Base-by-base conservation (phyloP, 2,888 invertebrate genomes). In the Cephonodes hylas region DNA sequence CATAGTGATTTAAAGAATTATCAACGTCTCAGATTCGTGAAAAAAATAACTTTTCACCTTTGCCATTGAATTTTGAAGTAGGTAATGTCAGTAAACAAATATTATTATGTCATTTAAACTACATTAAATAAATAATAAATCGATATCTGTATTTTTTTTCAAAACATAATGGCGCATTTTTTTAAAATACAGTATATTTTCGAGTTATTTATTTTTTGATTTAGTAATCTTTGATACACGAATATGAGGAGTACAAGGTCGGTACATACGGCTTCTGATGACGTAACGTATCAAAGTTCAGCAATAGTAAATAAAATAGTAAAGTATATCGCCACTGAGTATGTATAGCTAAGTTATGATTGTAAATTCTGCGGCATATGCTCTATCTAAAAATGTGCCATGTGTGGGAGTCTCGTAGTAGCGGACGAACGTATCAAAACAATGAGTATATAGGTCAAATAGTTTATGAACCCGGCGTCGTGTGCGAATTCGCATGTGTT, bases 391-490 rank as follows among this genome's bases (percentile, higher is more conserved):
- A 62, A 88, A 87, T 87, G 72, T 88, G 81, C 84, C 85, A 86
- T 81, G 78, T 85, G 91, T 89, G 91, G 89, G 91, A 89, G 89
- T 83, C 79, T 74, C 70, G 74, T 70, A 71, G 71, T 74, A 72
- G 68, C 65, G 61, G 67, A 72, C 72, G n/a, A 65, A 70, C 74
- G 74, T 83, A 82, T 85, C 85, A 86, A 83, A 88, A 89, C 88
- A 89, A 85, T 79, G 71, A 23, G 69, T 76, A 86, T 75, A 74
- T 86, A 75, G 85, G 87, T 83, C 85, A 85, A 64, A 65, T 61
- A 58, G 61, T 62, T 62, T 58, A 57, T 63, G 61, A 34, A 18
- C 15, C 22, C 27, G 18, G 25, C 15, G 15, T 42, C 18, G n/a
- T 45, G 22, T 23, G 42, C 53, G 38, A 22, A 53, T 31, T 53